These are phyloP conservation scores for Ficedula albicollis DNA, from an alignment of 2,797 vertebrate genomes.

Conservation along the genomic window DNA sequence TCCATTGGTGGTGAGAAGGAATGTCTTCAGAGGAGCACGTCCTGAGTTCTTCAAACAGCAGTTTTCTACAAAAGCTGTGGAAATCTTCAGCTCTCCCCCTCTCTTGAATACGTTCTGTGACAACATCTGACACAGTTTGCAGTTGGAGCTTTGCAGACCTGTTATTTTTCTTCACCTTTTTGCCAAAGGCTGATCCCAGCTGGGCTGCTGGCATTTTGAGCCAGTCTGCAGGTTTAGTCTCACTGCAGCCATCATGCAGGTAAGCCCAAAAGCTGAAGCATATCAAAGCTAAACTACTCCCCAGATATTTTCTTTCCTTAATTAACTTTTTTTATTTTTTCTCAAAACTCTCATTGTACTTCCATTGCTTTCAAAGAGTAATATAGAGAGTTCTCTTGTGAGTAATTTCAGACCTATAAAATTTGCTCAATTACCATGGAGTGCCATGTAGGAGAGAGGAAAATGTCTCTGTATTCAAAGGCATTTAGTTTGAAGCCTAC, in stretches of 20 bases:
- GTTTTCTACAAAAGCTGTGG: background rate
- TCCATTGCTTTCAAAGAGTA: background rate
- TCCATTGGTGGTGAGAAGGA: background rate
- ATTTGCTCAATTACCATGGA: conserved; percentile 12
- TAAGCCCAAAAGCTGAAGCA: background rate
- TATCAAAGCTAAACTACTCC: background rate
- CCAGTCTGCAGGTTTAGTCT: background rate
- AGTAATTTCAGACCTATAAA: background rate
- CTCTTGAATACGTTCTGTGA: background rate
- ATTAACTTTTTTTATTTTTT: background rate
- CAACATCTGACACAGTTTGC: background rate
- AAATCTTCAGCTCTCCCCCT: background rate
- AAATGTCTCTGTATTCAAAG: background rate
- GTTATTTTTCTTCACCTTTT: background rate
- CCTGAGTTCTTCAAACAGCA: background rate
- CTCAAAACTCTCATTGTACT: background rate
- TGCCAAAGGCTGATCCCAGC: background rate
- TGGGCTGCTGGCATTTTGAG: background rate
- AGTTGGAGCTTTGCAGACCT: background rate
- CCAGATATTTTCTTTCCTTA: background rate
- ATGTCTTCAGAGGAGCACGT: background rate
- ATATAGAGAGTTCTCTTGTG: background rate
- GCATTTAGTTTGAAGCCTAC: background rate
- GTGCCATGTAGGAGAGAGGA: background rate
- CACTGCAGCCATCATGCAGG: background rate